A percentile compares a stretch with the other conserved stretches of the same genome.
These are phyloP conservation scores for Oscheius onirici DNA, from an alignment of 2,888 invertebrate species.

Conservation along the genomic window DNA sequence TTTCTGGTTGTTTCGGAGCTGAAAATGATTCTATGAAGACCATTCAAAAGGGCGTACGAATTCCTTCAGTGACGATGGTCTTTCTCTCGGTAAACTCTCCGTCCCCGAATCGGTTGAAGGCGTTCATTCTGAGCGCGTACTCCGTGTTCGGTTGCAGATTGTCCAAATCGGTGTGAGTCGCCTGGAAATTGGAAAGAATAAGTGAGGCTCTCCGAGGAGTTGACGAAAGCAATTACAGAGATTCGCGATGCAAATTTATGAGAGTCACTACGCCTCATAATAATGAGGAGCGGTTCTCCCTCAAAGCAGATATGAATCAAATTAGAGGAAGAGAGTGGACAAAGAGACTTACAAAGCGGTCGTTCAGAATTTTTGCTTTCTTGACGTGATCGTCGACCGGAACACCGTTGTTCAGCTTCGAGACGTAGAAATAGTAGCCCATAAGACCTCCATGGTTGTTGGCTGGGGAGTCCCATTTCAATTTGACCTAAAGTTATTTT, in stretches of 20 bases:
- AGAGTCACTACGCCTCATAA: background rate
- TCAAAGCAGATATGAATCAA: slow-evolving; percentile 28
- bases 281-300: slow-evolving; percentile 15
- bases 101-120: slow-evolving; percentile 94
- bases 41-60: slow-evolving; percentile 54
- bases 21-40: slow-evolving; percentile 41
- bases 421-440: slow-evolving; percentile 89
- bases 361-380: slow-evolving; percentile 53
- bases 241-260: slow-evolving; percentile 17
- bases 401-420: slow-evolving; percentile 45
- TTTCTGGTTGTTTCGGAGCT: slow-evolving; percentile 75
- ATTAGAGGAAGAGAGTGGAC: slow-evolving; percentile 5
- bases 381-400: slow-evolving; percentile 40
- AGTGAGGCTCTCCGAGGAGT: background rate
- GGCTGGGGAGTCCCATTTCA: slow-evolving; percentile 91
- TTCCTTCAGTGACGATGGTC: slow-evolving; percentile 85
- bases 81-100: slow-evolving; percentile 89
- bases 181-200: slow-evolving; percentile 47
- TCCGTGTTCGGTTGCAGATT: slow-evolving; percentile 93
- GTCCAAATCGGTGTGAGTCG: slow-evolving; percentile 73
- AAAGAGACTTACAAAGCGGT: slow-evolving; percentile 47
- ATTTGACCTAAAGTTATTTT: slow-evolving; percentile 77
- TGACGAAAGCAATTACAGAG: slow-evolving; percentile 16
- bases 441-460: slow-evolving; percentile 90
- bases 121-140: slow-evolving; percentile 89